phyloP scores from a whole-genome alignment of 2,888 invertebrate species.

The Julus scanicus region DNA sequence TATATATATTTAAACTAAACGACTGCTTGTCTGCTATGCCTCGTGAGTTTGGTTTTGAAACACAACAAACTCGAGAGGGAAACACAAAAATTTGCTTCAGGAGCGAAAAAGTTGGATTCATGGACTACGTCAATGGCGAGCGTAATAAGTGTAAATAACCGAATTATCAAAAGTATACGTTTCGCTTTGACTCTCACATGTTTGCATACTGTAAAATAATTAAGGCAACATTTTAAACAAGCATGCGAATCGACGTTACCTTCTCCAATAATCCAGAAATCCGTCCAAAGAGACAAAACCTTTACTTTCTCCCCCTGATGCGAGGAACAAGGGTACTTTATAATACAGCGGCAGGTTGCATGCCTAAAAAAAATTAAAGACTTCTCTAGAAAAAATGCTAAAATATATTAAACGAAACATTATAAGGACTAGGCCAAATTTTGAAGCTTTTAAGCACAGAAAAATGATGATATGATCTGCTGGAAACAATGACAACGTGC shows the following conservation, averaged over 20 bases:
- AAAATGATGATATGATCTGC: too few species aligned
- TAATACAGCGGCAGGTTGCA: conserved; percentile 95
- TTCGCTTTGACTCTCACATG: neutral
- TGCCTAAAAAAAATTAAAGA: conserved; percentile 72
- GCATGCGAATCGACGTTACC: too few species aligned
- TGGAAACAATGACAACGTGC: too few species aligned
- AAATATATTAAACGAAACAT: too few species aligned
- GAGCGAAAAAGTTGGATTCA: neutral
- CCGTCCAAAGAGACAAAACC: conserved; percentile 81
- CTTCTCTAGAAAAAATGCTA: neutral
- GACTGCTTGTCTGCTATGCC: conserved; percentile 22
- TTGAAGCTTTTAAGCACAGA: too few species aligned
- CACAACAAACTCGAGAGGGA: conserved; percentile 7
- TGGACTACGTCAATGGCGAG: neutral
- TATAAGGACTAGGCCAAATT: too few species aligned
- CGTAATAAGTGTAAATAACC: neutral
- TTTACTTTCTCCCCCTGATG: conserved; percentile 80
- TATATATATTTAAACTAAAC: conserved; percentile 25
- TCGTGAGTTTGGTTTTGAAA: neutral
- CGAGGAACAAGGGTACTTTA: conserved; percentile 95
- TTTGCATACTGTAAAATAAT: neutral
- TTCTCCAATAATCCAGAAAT: conserved; percentile 92
- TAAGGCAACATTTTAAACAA: neutral
- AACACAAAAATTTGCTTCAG: neutral
- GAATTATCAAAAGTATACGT: neutral